Percentiles rank a stretch among this genome's conserved stretches.
These are phyloP conservation scores for Drosophila leonis DNA, from an alignment of 2,888 invertebrate genomes.

Conservation along the genomic window DNA sequence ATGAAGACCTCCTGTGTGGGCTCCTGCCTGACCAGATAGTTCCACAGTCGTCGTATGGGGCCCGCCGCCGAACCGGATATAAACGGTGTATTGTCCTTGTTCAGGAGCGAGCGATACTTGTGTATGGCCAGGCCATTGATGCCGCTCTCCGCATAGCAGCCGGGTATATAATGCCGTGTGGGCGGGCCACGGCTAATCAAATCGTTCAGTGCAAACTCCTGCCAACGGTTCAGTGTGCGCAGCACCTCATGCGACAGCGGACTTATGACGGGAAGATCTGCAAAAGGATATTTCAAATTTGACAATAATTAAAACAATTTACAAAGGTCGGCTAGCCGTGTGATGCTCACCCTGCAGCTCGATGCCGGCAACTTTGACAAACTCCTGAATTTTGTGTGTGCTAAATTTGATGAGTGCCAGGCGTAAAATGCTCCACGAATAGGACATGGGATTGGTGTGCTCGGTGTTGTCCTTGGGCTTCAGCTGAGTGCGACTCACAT, in stretches of 20 bases:
- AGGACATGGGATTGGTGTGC: slow-evolving; percentile 96
- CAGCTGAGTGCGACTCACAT: slow-evolving; percentile 78
- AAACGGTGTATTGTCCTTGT: slow-evolving; percentile 98
- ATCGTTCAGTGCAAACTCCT: slow-evolving; percentile 91
- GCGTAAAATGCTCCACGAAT: slow-evolving; percentile 97
- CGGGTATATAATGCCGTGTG: slow-evolving; percentile 93
- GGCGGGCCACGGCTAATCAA: slow-evolving; percentile 89
- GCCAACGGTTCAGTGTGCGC: slow-evolving; percentile 95
- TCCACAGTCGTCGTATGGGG: slow-evolving; percentile 94
- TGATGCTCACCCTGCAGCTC: slow-evolving; percentile 91
- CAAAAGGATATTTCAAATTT: not conserved
- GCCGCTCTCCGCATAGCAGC: slow-evolving; percentile 93
- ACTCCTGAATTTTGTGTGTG: slow-evolving; percentile 93
- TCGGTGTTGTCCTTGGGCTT: slow-evolving; percentile 90
- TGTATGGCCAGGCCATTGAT: slow-evolving; percentile 93
- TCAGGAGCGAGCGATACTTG: slow-evolving; percentile 96
- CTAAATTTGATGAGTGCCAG: slow-evolving; percentile 94
- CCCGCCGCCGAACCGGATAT: slow-evolving; percentile 90
- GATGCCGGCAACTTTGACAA: slow-evolving; percentile 94
- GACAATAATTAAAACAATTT: not conserved
- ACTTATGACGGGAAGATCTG: slow-evolving; percentile 97
- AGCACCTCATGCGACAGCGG: slow-evolving; percentile 96
- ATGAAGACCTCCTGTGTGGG: slow-evolving; percentile 97
- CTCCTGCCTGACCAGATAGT: slow-evolving; percentile 96
- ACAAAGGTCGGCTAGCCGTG: not conserved